phyloP scores from a whole-genome alignment of 1,140 invertebrate genomes.

The Caenorhabditis latens region DNA sequence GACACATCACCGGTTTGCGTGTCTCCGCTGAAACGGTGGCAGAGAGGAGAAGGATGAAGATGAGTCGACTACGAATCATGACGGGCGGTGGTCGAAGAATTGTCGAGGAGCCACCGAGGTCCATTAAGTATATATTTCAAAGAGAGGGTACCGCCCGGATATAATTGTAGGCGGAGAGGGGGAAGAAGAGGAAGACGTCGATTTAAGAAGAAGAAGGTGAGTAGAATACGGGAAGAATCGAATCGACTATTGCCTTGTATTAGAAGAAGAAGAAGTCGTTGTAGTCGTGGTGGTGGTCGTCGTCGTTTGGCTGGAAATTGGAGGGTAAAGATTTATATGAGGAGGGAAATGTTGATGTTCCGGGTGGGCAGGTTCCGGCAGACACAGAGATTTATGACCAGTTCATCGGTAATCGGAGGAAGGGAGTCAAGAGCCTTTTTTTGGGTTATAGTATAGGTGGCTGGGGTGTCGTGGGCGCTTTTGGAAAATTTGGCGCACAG shows the following conservation, averaged over 20 bases:
- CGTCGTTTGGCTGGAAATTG: not conserved
- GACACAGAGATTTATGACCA: conserved; percentile 22
- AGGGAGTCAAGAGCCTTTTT: too few species aligned
- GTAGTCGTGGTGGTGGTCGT: not conserved
- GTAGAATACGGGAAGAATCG: not conserved
- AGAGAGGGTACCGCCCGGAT: not conserved
- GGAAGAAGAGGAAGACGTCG: conserved; percentile 22
- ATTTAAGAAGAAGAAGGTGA: not conserved
- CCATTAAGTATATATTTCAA: conserved; percentile 15
- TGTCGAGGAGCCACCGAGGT: conserved; percentile 8
- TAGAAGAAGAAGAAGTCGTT: not conserved
- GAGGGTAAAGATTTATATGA: not conserved
- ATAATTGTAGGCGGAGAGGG: conserved; percentile 27
- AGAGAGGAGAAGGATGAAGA: conserved; percentile 4
- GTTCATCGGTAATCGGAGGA: not conserved
- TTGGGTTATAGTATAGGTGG: too few species aligned
- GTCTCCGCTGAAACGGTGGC: not conserved
- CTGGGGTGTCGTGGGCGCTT: too few species aligned
- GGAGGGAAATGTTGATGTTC: conserved; percentile 20
- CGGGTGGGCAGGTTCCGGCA: conserved; percentile 21
- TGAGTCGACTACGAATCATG: conserved; percentile 22
- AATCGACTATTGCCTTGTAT: conserved; percentile 12
- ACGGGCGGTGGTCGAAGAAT: not conserved
- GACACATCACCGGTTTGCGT: conserved; percentile 31
- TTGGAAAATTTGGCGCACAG: too few species aligned